Percentiles rank a stretch among this genome's conserved stretches.
Conservation (phyloP, 2,113 vertebrate species). For the Hiodon tergisus region DNA sequence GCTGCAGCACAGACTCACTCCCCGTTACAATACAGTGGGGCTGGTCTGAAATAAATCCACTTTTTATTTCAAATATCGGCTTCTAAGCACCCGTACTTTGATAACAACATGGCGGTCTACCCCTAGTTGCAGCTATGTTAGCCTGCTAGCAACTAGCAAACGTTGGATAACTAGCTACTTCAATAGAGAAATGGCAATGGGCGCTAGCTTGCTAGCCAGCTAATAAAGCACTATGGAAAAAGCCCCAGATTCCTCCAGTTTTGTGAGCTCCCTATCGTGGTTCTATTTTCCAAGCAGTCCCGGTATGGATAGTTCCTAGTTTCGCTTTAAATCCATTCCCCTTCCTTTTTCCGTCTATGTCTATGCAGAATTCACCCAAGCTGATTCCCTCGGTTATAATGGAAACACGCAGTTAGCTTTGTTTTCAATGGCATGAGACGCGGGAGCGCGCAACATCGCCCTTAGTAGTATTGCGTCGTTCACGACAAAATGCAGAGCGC, state of each 20-base stretch:
- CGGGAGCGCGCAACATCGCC: slow-evolving; percentile 38
- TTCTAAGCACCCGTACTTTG: slow-evolving; percentile 51
- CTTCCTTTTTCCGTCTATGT: slow-evolving; percentile 28
- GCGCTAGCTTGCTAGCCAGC: slow-evolving; percentile 57
- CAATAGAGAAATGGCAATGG: slow-evolving; percentile 48
- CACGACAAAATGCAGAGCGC: slow-evolving; percentile 44
- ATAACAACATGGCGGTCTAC: slow-evolving; percentile 62
- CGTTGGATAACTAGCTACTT: slow-evolving; percentile 49
- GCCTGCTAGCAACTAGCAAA: slow-evolving; percentile 43
- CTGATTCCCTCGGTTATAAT: slow-evolving; percentile 54
- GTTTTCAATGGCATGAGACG: slow-evolving; percentile 63
- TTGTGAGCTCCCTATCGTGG: slow-evolving; percentile 46
- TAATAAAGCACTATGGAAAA: slow-evolving; percentile 52
- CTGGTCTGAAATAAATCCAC: slow-evolving; percentile 36
- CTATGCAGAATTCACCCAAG: slow-evolving; percentile 42
- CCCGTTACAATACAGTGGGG: slow-evolving; percentile 52
- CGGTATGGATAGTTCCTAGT: slow-evolving; percentile 49
- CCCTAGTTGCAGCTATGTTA: slow-evolving; percentile 29
- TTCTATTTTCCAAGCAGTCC: slow-evolving; percentile 45
- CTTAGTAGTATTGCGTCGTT: slow-evolving; percentile 46
- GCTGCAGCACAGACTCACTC: slow-evolving; percentile 52
- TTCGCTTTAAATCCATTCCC: slow-evolving; percentile 59
- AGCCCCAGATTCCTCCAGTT: slow-evolving; percentile 46
- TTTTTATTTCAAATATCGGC: slow-evolving; percentile 44
- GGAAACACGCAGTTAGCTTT: slow-evolving; percentile 65